phyloP scores from a whole-genome alignment of 1,140 invertebrate genomes.

The Drosophila pruinosa region DNA sequence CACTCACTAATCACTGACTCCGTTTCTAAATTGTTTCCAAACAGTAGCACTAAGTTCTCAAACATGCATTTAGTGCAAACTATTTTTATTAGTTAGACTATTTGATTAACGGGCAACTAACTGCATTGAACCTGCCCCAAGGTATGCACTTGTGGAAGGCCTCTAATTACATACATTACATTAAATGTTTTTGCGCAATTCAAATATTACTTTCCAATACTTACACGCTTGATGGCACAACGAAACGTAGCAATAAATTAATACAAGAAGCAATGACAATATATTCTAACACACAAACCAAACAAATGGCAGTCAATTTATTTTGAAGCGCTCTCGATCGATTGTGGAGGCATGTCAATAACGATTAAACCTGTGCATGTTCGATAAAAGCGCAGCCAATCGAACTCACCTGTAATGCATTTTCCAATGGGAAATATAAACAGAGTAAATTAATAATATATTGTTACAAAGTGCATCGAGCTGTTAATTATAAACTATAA shows the following conservation, averaged over 20 bases:
- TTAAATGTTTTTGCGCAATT: constrained; percentile 2
- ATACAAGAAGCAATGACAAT: not conserved
- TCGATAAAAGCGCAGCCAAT: constrained; percentile 14
- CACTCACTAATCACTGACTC: too few species aligned
- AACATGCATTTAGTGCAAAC: too few species aligned
- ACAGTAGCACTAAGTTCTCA: too few species aligned
- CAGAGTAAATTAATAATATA: not conserved
- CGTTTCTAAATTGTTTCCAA: not conserved
- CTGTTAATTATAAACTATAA: not conserved
- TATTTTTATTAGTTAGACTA: not conserved
- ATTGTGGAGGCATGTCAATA: constrained; percentile 20
- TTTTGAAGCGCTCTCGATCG: constrained; percentile 5
- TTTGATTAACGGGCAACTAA: constrained; percentile 14
- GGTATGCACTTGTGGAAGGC: constrained; percentile 4
- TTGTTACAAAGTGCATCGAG: not conserved
- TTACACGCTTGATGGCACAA: constrained; percentile 21
- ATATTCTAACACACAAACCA: not conserved
- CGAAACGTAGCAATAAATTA: not conserved
- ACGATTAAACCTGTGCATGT: not conserved
- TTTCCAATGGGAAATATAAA: constrained; percentile 13
- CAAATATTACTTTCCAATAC: constrained; percentile 4
- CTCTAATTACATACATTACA: constrained; percentile 1
- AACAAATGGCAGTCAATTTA: constrained; percentile 3
- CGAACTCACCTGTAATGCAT: constrained; percentile 25
- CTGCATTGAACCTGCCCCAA: constrained; percentile 36